phyloP scores from a whole-genome alignment of 2,113 vertebrate genomes.

The Dicrurus megarhynchus region DNA sequence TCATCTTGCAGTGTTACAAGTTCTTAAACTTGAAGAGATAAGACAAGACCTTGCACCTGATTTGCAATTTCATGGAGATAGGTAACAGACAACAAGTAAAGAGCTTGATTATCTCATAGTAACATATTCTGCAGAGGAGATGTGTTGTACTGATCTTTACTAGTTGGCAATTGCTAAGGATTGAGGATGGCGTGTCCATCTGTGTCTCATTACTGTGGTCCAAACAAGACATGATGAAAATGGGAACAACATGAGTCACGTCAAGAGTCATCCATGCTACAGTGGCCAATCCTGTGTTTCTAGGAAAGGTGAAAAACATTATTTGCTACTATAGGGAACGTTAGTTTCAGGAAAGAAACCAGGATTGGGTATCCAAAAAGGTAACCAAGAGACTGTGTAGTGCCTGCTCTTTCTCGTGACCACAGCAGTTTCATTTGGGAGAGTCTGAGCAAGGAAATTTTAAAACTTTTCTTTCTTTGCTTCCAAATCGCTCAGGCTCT shows the following conservation, averaged over 20 bases:
- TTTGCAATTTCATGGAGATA: background rate
- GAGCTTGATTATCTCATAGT: background rate
- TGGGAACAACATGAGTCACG: background rate
- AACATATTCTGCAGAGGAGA: background rate
- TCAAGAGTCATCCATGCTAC: background rate
- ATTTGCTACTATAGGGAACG: background rate
- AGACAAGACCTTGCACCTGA: background rate
- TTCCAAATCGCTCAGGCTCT: background rate
- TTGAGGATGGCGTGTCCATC: background rate
- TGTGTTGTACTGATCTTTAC: background rate
- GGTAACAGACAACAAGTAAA: background rate
- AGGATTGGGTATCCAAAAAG: rapidly evolving
- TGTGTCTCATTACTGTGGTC: background rate
- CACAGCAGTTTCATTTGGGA: background rate
- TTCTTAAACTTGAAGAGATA: background rate
- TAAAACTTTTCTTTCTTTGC: background rate
- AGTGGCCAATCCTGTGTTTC: background rate
- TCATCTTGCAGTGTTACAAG: background rate
- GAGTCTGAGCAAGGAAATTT: background rate
- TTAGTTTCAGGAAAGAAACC: background rate
- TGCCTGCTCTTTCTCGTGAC: background rate
- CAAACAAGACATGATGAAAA: background rate
- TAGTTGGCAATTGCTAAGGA: background rate
- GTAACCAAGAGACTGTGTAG: background rate
- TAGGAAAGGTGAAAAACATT: background rate